Evolutionary conservation across 2,113 vertebrate species (phyloP).

Genomic region (Microcebus murinus): DNA sequence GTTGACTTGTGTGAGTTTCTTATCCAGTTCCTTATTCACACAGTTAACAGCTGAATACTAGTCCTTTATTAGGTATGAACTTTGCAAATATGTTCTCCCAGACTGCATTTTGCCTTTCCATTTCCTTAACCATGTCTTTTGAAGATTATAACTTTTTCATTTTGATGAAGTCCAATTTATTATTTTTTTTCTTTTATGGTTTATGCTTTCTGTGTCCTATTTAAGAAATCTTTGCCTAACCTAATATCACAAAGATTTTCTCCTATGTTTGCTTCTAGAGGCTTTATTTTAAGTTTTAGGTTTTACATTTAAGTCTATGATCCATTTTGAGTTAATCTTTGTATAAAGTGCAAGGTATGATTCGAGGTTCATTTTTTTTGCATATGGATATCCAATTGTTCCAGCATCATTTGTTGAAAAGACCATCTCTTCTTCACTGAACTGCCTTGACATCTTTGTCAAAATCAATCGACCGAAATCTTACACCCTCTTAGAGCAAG

Average conservation of each 20-base stretch:
- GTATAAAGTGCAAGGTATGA: neutral
- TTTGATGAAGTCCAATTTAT: neutral
- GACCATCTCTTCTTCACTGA: neutral
- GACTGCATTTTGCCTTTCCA: neutral
- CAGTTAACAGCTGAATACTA: neutral
- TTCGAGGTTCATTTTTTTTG: neutral
- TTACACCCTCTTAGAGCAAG: too few relatives aligned
- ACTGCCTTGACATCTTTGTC: neutral
- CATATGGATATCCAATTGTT: neutral
- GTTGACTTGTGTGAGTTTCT: neutral
- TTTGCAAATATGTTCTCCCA: neutral
- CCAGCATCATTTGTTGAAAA: neutral
- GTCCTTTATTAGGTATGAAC: neutral
- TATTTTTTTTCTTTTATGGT: neutral
- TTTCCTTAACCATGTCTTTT: neutral
- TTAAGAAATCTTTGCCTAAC: neutral
- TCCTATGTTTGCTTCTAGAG: constrained; percentile 8
- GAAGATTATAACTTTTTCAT: neutral
- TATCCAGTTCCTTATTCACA: neutral
- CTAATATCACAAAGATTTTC: neutral
- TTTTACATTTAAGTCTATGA: neutral
- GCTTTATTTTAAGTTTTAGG: neutral
- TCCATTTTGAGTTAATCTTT: neutral
- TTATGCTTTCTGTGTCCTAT: neutral
- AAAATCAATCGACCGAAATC: neutral